Conservation (phyloP, 2,113 vertebrate species). For the Martes martes region DNA sequence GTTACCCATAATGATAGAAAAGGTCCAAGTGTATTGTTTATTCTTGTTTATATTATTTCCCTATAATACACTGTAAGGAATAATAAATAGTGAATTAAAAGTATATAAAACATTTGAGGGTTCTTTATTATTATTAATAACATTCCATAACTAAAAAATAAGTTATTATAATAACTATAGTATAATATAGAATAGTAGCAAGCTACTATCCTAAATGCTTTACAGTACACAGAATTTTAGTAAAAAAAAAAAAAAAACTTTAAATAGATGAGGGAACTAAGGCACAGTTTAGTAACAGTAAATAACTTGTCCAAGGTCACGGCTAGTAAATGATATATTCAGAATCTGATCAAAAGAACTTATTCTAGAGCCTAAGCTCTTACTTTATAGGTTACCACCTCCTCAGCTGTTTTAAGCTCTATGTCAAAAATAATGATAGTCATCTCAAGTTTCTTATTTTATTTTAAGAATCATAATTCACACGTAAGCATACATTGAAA, state of each 20-base stretch:
- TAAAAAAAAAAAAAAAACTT: neutral
- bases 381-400: neutral
- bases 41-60: neutral
- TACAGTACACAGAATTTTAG: neutral
- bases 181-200: neutral
- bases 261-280: neutral
- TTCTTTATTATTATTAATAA: neutral
- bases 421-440: neutral
- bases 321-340: neutral
- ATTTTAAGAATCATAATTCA: neutral
- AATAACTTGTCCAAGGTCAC: neutral
- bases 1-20: neutral
- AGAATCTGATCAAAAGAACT: conserved; percentile 9
- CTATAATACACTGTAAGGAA: neutral
- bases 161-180: too few relatives aligned
- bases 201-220: neutral
- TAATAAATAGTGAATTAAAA: neutral
- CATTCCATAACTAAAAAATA: neutral
- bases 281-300: neutral
- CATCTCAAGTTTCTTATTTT: conserved; percentile 11
- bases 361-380: neutral
- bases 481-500: neutral
- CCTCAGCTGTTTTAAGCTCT: neutral
- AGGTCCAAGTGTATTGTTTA: neutral
- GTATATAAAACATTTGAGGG: neutral